A percentile compares a stretch with the other conserved stretches of the same genome.
phyloP scores from a whole-genome alignment of 2,888 invertebrate genomes.

The Agriopis marginaria region DNA sequence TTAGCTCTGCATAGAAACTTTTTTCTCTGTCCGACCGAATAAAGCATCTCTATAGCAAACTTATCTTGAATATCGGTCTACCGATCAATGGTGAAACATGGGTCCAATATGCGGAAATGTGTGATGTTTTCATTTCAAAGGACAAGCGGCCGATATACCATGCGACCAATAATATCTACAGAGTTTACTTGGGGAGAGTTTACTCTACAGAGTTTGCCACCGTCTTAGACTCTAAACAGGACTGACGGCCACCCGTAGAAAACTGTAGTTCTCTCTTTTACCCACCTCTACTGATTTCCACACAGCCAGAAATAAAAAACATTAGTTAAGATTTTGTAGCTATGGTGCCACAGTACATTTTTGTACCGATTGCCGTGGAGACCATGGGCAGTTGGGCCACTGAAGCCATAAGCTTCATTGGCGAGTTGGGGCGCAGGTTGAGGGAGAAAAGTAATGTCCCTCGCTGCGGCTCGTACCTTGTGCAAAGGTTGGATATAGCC shows the following conservation, averaged over 20 bases:
- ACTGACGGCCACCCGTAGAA: not conserved
- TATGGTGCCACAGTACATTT: too few species aligned
- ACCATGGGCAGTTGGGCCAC: too few species aligned
- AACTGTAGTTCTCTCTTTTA: not conserved
- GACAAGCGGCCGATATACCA: not conserved
- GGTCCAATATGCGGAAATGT: slow-evolving; percentile 28
- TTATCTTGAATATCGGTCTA: slow-evolving; percentile 32
- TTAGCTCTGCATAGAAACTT: not conserved
- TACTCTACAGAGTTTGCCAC: too few species aligned
- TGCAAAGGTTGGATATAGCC: too few species aligned
- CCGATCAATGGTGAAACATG: slow-evolving; percentile 31
- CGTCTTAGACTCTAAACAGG: not conserved
- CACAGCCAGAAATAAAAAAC: too few species aligned
- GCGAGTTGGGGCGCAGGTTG: too few species aligned
- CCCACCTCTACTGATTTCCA: too few species aligned
- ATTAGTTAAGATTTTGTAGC: too few species aligned
- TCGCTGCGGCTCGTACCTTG: too few species aligned
- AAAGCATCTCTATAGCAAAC: slow-evolving; percentile 31
- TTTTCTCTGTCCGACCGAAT: slow-evolving; percentile 4
- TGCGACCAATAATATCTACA: not conserved
- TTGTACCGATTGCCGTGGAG: too few species aligned
- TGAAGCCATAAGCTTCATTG: too few species aligned
- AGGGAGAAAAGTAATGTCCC: too few species aligned
- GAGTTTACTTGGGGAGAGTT: not conserved
- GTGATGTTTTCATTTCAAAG: slow-evolving; percentile 9